Evolutionary conservation across 2,797 vertebrate species (phyloP).

Genomic region (Sphaeramia orbicularis): DNA sequence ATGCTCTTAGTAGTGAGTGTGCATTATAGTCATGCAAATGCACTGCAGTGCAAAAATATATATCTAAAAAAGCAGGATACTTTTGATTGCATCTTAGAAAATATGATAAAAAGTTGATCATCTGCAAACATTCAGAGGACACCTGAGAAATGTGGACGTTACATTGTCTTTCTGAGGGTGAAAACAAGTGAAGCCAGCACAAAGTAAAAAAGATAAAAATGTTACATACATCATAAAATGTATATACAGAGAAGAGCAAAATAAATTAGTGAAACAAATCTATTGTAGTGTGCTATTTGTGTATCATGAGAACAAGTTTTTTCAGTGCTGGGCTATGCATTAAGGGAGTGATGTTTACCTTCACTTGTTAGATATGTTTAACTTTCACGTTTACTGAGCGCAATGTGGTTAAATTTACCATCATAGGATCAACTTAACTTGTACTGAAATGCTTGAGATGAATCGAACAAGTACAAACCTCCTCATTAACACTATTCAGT

Average conservation of each 20-base stretch:
- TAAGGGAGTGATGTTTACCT: conserved; percentile 31
- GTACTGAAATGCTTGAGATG: conserved; percentile 5
- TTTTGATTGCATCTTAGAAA: conserved; percentile 74
- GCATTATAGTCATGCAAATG: conserved; percentile 76
- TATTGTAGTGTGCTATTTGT: conserved; percentile 19
- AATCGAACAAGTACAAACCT: conserved; percentile 5
- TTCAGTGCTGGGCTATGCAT: conserved; percentile 31
- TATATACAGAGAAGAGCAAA: conserved; percentile 46
- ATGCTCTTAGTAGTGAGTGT: conserved; percentile 59
- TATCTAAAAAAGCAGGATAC: conserved; percentile 69
- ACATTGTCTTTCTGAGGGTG: conserved; percentile 54
- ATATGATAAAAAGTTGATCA: conserved; percentile 71
- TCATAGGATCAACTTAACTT: conserved; percentile 32
- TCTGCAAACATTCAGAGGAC: conserved; percentile 79
- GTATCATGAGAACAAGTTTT: conserved; percentile 35
- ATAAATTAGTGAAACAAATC: conserved; percentile 20
- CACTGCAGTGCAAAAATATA: conserved; percentile 79
- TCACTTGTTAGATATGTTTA: conserved; percentile 21
- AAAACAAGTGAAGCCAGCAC: conserved; percentile 52
- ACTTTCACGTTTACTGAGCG: conserved; percentile 31
- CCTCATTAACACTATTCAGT: conserved; percentile 20
- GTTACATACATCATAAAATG: conserved; percentile 39
- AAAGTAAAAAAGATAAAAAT: conserved; percentile 60
- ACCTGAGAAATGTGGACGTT: conserved; percentile 82
- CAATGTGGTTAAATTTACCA: conserved; percentile 23